phyloP scores from a whole-genome alignment of 1,140 invertebrate genomes.

The Pseudomyrmex dendroicus region DNA sequence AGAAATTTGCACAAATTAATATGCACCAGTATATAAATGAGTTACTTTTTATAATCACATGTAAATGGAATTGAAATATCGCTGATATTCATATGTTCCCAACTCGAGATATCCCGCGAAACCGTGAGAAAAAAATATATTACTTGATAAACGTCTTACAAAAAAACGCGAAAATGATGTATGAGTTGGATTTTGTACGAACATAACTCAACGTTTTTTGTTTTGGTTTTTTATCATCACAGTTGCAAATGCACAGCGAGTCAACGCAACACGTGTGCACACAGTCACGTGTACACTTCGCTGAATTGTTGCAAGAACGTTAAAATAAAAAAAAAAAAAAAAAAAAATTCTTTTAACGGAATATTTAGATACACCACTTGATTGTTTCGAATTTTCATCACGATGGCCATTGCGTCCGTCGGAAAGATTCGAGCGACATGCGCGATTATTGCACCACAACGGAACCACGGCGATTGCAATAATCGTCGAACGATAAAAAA shows the following conservation, averaged over 20 bases:
- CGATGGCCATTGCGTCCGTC: slow-evolving; percentile 60
- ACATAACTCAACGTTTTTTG: not conserved
- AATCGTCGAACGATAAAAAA: not conserved
- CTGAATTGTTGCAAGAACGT: not conserved
- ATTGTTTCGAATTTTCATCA: slow-evolving; percentile 70
- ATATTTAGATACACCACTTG: slow-evolving; percentile 64
- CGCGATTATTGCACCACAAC: not conserved
- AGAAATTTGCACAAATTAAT: no score
- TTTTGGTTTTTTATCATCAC: no score
- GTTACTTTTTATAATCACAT: no score
- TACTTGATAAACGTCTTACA: not conserved
- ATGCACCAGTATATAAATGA: no score
- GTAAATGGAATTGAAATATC: no score
- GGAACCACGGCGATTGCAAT: not conserved
- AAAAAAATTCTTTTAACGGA: not conserved
- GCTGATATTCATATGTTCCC: no score
- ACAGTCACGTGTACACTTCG: not conserved
- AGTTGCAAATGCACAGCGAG: no score
- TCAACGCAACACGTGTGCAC: not conserved
- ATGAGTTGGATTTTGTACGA: not conserved
- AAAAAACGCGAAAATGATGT: not conserved
- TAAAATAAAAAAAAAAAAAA: not conserved
- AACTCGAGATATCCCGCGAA: not conserved
- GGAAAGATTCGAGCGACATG: not conserved
- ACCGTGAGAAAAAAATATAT: not conserved